Percentiles rank a stretch among this genome's conserved stretches.
These are phyloP conservation scores for Marasmarcha lunaedactyla DNA, from an alignment of 2,888 invertebrate species.

Conservation along the genomic window DNA sequence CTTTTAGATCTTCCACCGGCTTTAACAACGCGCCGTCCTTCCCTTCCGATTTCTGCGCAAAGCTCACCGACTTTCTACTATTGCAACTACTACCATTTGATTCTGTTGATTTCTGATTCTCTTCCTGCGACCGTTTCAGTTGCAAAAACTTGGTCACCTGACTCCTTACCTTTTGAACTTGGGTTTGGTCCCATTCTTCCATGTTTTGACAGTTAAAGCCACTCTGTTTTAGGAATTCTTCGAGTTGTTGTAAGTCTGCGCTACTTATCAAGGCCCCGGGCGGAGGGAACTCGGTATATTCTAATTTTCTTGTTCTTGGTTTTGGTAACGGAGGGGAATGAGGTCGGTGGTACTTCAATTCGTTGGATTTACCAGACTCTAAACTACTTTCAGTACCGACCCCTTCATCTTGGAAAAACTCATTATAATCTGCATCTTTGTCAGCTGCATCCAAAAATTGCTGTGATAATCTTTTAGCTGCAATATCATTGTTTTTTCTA, in stretches of 20 bases:
- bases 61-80: slow-evolving; percentile 82
- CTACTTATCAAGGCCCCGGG: slow-evolving; percentile 67
- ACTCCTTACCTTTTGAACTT: slow-evolving; percentile 76
- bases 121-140: slow-evolving; percentile 77
- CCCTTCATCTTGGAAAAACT: slow-evolving; percentile 72
- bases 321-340: slow-evolving; percentile 66
- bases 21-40: slow-evolving; percentile 43
- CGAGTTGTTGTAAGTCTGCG: slow-evolving; percentile 75
- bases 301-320: slow-evolving; percentile 56
- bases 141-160: slow-evolving; percentile 79
- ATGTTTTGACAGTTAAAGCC: slow-evolving; percentile 77
- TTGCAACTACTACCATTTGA: slow-evolving; percentile 70
- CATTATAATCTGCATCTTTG: slow-evolving; percentile 65
- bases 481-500: slow-evolving; percentile 65
- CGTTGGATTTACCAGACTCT: slow-evolving; percentile 70
- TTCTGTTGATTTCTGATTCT: slow-evolving; percentile 70
- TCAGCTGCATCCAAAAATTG: slow-evolving; percentile 65
- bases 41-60: slow-evolving; percentile 72
- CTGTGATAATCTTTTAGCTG: slow-evolving; percentile 61
- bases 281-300: slow-evolving; percentile 60
- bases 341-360: slow-evolving; percentile 57
- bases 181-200: slow-evolving; percentile 77
- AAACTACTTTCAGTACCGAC: slow-evolving; percentile 72
- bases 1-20: slow-evolving; percentile 63
- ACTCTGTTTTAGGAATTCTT: slow-evolving; percentile 78